Conservation (phyloP, 2,113 vertebrate species). For the Vidua macroura region DNA sequence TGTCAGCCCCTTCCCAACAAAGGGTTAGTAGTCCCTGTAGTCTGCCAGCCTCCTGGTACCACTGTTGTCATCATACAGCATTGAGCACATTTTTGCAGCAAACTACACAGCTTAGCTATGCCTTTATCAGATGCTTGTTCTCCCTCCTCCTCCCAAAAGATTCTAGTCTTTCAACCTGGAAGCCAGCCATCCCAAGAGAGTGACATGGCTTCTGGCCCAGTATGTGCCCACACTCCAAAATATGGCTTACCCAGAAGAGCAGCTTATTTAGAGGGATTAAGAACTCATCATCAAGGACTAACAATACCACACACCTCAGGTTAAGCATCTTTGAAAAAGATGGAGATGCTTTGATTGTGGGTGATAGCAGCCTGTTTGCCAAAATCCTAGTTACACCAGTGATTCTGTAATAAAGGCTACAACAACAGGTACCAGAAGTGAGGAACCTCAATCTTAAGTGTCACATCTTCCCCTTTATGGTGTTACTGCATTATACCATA, state of each 20-base stretch:
- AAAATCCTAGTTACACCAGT: not conserved
- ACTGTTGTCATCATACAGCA: not conserved
- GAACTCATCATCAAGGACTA: conserved; percentile 3
- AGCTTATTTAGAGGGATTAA: conserved; percentile 6
- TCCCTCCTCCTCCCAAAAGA: not conserved
- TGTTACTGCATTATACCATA: not conserved
- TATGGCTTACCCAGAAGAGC: not conserved
- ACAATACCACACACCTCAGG: not conserved
- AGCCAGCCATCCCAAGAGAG: conserved; percentile 12
- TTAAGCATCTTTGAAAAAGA: conserved; percentile 15
- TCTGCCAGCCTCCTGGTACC: not conserved
- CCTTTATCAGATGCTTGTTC: not conserved
- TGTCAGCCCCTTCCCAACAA: not conserved
- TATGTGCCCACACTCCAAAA: not conserved
- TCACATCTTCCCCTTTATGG: not conserved
- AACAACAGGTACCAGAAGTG: not conserved
- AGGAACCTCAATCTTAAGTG: not conserved
- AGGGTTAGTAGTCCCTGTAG: not conserved
- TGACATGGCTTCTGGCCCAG: conserved; percentile 26
- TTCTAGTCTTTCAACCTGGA: conserved; percentile 13
- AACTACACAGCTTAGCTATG: not conserved
- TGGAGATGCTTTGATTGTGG: not conserved
- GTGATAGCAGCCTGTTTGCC: not conserved
- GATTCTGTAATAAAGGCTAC: not conserved
- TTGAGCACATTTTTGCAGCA: not conserved